Evolutionary conservation across 2,888 invertebrate species (phyloP), one percentile per base, ranked within the genome.

Genomic region (Agrotis ipsilon): DNA sequence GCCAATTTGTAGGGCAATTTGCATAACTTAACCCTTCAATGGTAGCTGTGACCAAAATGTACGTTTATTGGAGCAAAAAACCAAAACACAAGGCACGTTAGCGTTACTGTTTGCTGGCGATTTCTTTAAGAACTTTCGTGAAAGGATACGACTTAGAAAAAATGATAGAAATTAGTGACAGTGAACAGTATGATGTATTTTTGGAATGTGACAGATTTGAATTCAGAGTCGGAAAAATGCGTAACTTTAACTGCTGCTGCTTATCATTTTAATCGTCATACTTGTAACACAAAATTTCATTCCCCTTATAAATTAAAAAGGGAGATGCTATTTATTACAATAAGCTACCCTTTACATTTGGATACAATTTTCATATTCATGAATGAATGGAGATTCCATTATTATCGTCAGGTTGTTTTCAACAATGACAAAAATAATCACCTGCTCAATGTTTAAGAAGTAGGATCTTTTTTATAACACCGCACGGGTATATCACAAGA

Each of bases 21-120:
- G 94, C 95, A 95, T 96, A 95, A 92, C 87, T 95, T 92, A 94
- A 93, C 95, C 95, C 95, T 94, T 92, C 88, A 87, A 83, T 86
- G 83, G 87, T 84, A 80, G 82, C 89, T 86, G 91, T 87, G 90
- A 90, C 87, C 88, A 85, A 88, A 87, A 80, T 83, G 81, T 82
- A 77, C 84, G 87, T 93, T 94, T 94, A 94, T 93, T 95, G 90
- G 88, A 86, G 92, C 93, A 94, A 95, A 94, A 95, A 95, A 80
- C 68, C 69, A 65, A 75, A 81, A 92, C 80, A 80, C 79, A 81
- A 81, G 84, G 88, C 83, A 81, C 86, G 88, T 91, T 90, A 88
- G 81, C 86, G 88, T 91, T 90, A 88, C 88, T 88, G 90, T 90
- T 91, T 88, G 91, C 87, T 90, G 93, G 89, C 91, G 87, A 91